Evolutionary conservation across 2,797 vertebrate genomes (phyloP).

Genomic region (Danio choprae): DNA sequence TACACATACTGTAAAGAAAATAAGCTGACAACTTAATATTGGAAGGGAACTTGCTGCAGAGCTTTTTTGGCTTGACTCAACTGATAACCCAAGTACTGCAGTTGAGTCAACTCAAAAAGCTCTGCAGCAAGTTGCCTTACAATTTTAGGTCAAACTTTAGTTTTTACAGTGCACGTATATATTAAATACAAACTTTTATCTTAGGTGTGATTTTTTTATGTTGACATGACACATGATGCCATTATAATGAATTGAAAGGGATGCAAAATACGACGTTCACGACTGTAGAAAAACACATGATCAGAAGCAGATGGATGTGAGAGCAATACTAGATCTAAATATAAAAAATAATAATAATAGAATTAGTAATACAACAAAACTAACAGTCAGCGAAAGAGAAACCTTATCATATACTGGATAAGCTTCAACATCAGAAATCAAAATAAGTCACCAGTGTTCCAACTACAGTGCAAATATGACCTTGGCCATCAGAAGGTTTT

Average conservation of each 20-base stretch:
- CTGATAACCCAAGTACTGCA: too few relatives aligned
- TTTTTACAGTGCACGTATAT: too few relatives aligned
- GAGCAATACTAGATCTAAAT: conserved; percentile 52
- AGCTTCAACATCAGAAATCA: conserved; percentile 50
- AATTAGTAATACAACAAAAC: conserved; percentile 29
- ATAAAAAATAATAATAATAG: conserved; percentile 53
- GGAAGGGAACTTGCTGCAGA: too few relatives aligned
- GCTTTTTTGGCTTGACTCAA: too few relatives aligned
- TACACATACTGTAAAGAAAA: too few relatives aligned
- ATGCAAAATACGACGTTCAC: conserved; percentile 50
- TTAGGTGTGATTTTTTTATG: neutral
- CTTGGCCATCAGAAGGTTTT: conserved; percentile 53
- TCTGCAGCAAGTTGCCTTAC: too few relatives aligned
- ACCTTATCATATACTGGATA: conserved; percentile 28
- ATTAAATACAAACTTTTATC: too few relatives aligned
- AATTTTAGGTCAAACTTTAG: too few relatives aligned
- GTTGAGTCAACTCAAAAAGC: too few relatives aligned
- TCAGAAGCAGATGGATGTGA: conserved; percentile 48
- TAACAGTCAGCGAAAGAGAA: conserved; percentile 31
- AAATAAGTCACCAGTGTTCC: conserved; percentile 58
- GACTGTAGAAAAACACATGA: conserved; percentile 55
- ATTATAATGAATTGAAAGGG: neutral
- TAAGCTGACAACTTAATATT: too few relatives aligned
- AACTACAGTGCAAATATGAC: conserved; percentile 65
- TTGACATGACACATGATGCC: neutral